Evolutionary conservation across 2,888 invertebrate species (phyloP), one percentile per base, ranked within the genome.

Genomic region (Drosophila phalerata): DNA sequence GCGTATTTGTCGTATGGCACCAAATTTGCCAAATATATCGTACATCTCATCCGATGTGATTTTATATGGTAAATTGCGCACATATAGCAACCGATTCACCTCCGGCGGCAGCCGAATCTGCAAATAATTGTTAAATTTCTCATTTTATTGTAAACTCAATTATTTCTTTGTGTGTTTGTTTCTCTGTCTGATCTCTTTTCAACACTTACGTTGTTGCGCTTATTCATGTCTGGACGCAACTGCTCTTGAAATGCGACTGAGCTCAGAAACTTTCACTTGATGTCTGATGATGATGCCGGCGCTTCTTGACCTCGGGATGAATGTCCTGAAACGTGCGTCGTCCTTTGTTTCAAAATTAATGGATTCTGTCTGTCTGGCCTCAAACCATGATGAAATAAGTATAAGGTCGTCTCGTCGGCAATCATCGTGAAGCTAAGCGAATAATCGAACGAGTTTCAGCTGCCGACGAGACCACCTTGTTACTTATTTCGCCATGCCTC

Each of bases 41-140:
- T 99, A 99, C 99, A 99, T 99, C 95, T 99, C 99, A 93, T 99
- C 99, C 6, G 97, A 98, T 53, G 99, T 99, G 83, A 99, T 99
- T 94, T 99, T 99, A 91, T 99, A 99, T 0, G 99, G 99, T 69
- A 99, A 94, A 93, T 99, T 99, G 90, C 99, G 94, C 10, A 99
- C 96, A 91, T 99, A 99, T 4, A 99, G 93, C 67, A 99, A 97
- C 91, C 99, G 94, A 92, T 99, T 99, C 3, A 99, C 99, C 94
- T 99, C 99, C 73, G 99, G 99, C 30, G 99, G 99, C 72, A 99
- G 94, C 78, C 99, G 95, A 58, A 99, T 98, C 98, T 98, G 87
- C 48, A 77, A 81, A 38, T 28, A 47, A 57, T 40, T 56, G 32
- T 30, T 22, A 0, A 43, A 56, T 25, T 75, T 49, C 38, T 30